These are phyloP conservation scores for Carassius gibelio DNA, from an alignment of 2,113 vertebrate genomes.

Conservation along the genomic window DNA sequence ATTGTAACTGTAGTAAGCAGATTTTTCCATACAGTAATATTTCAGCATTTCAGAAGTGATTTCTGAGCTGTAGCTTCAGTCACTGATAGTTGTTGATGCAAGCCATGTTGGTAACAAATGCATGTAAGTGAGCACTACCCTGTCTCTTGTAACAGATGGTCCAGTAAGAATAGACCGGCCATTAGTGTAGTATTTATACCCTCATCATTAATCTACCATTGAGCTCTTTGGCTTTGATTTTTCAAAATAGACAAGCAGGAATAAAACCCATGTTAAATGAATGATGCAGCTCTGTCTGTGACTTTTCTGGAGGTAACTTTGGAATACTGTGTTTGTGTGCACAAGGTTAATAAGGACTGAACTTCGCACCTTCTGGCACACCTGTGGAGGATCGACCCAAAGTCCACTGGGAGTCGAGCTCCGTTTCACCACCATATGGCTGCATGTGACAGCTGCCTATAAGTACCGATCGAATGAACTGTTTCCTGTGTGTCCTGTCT, in stretches of 20 bases:
- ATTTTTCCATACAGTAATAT: conserved; percentile 4
- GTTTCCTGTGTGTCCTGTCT: conserved; percentile 17
- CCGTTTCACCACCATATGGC: conserved; percentile 32
- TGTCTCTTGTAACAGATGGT: conserved; percentile 46
- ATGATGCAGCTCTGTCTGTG: not conserved
- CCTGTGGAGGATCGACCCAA: conserved; percentile 12
- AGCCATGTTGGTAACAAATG: conserved; percentile 21
- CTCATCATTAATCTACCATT: conserved; percentile 45
- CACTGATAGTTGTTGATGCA: conserved; percentile 11
- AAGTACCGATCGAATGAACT: conserved; percentile 32
- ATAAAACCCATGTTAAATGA: conserved; percentile 6
- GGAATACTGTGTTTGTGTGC: not conserved
- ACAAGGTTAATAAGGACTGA: conserved; percentile 33
- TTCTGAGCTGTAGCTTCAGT: not conserved
- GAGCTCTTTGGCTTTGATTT: conserved; percentile 36
- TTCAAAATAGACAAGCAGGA: conserved; percentile 43
- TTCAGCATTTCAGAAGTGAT: not conserved
- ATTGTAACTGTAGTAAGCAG: not conserved
- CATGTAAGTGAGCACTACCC: conserved; percentile 22
- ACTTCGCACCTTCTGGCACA: conserved; percentile 34
- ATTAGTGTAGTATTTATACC: conserved; percentile 54
- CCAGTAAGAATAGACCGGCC: conserved; percentile 41
- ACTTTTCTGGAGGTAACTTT: conserved; percentile 11
- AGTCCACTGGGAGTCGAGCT: not conserved
- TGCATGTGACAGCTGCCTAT: conserved; percentile 28